These are phyloP conservation scores for Octopus sinensis DNA, from an alignment of 1,140 invertebrate species.

Conservation along the genomic window DNA sequence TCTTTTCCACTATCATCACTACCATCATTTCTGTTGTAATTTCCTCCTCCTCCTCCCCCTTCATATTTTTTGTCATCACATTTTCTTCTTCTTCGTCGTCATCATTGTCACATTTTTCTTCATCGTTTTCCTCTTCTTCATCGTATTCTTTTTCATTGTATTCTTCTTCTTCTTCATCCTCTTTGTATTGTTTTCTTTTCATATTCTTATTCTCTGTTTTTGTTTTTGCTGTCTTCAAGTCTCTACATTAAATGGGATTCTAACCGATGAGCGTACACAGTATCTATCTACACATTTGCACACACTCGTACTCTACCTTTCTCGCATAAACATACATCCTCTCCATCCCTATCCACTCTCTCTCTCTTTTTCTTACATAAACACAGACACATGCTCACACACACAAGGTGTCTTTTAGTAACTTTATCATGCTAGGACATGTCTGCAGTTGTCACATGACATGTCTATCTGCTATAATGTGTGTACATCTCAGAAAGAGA, in stretches of 20 bases:
- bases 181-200: no score
- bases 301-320: no score
- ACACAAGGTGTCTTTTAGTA: conserved; percentile 18
- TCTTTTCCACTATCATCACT: conserved; percentile 9
- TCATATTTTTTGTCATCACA: not conserved
- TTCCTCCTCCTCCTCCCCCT: conserved; percentile 12
- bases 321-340: not conserved
- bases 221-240: no score
- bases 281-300: no score
- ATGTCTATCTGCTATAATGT: not conserved
- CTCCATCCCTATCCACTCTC: conserved; percentile 15
- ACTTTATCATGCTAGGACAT: conserved; percentile 14
- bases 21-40: not conserved
- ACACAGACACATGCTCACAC: no score
- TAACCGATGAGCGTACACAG: no score
- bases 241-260: no score
- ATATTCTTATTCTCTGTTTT: no score
- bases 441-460: conserved; percentile 12
- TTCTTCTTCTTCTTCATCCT: conserved; percentile 8
- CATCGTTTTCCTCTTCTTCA: not conserved
- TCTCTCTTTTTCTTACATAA: not conserved
- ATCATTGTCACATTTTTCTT: conserved; percentile 10
- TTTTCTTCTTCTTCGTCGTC: not conserved
- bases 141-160: not conserved
- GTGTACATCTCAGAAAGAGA: no score